Percentiles rank a stretch among this genome's conserved stretches.
phyloP scores from a whole-genome alignment of 2,113 vertebrate species.

The Hemiprocne comata region DNA sequence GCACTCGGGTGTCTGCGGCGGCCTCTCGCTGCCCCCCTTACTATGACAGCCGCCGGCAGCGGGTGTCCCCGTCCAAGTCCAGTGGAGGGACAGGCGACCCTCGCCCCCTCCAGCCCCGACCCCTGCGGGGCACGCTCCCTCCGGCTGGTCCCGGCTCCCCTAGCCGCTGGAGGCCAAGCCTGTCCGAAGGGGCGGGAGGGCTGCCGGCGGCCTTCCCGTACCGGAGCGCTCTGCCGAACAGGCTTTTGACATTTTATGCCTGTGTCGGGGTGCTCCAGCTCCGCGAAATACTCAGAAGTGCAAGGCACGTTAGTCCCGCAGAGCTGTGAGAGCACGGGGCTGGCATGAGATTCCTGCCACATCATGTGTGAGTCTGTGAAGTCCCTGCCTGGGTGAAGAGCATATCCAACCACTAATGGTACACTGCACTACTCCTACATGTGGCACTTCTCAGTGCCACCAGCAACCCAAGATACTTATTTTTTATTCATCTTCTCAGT shows the following conservation, averaged over 20 bases:
- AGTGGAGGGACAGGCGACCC: slow-evolving; percentile 75
- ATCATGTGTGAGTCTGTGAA: not conserved
- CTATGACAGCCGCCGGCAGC: slow-evolving; percentile 75
- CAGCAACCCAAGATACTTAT: not conserved
- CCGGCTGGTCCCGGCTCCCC: not conserved
- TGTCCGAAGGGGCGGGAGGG: too few relatives aligned
- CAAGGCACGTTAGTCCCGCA: not conserved
- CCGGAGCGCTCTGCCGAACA: too few relatives aligned
- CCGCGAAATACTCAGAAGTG: accelerated
- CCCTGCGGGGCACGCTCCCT: accelerated
- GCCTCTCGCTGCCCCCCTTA: slow-evolving; percentile 67
- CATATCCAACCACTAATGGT: accelerated
- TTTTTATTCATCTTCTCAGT: not conserved
- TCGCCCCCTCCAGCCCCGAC: not conserved
- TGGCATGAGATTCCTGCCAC: too few relatives aligned
- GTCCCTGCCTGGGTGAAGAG: not conserved
- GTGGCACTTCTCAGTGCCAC: not conserved
- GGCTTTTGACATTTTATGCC: too few relatives aligned
- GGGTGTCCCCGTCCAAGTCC: slow-evolving; percentile 71
- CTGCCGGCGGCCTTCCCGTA: too few relatives aligned
- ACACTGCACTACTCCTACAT: accelerated
- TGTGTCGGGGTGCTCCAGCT: not conserved
- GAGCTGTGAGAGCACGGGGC: accelerated
- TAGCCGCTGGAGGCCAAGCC: too few relatives aligned
- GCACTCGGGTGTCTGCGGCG: not conserved